phyloP scores from a whole-genome alignment of 2,888 invertebrate species.

The Nesidiocoris tenuis region DNA sequence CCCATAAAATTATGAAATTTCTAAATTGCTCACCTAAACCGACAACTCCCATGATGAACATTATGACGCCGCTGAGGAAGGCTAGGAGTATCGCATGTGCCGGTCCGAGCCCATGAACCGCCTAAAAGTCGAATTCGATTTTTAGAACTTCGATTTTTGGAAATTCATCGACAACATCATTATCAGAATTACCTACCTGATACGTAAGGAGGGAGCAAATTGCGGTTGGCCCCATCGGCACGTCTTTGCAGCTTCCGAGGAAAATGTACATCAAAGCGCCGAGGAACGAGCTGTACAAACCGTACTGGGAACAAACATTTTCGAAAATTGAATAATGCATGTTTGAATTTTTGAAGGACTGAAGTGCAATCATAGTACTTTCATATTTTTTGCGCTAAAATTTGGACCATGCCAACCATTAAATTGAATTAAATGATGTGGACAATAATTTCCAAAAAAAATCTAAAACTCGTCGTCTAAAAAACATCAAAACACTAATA shows the following conservation, averaged over 20 bases:
- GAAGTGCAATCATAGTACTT: no score
- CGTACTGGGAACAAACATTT: slow-evolving; percentile 67
- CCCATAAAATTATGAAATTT: no score
- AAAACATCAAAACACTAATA: no score
- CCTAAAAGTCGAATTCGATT: slow-evolving; percentile 50
- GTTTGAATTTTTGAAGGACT: no score
- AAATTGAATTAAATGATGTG: no score
- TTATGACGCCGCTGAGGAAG: slow-evolving; percentile 71
- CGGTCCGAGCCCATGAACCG: slow-evolving; percentile 63
- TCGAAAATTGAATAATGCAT: not conserved
- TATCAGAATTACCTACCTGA: slow-evolving; percentile 55
- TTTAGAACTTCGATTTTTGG: no score
- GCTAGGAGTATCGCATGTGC: slow-evolving; percentile 74
- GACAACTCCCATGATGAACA: slow-evolving; percentile 77
- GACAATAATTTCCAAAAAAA: no score
- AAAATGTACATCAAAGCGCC: slow-evolving; percentile 88
- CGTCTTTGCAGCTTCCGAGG: slow-evolving; percentile 88
- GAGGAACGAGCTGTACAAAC: slow-evolving; percentile 89
- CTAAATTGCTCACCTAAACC: slow-evolving; percentile 79
- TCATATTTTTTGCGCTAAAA: no score
- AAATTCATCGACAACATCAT: no score
- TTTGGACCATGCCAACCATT: no score
- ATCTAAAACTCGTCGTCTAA: no score
- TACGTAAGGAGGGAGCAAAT: slow-evolving; percentile 80
- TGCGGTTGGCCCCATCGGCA: slow-evolving; percentile 90